Percentiles rank a stretch among this genome's conserved stretches.
phyloP scores from a whole-genome alignment of 2,113 vertebrate genomes.

The Lampris incognitus region DNA sequence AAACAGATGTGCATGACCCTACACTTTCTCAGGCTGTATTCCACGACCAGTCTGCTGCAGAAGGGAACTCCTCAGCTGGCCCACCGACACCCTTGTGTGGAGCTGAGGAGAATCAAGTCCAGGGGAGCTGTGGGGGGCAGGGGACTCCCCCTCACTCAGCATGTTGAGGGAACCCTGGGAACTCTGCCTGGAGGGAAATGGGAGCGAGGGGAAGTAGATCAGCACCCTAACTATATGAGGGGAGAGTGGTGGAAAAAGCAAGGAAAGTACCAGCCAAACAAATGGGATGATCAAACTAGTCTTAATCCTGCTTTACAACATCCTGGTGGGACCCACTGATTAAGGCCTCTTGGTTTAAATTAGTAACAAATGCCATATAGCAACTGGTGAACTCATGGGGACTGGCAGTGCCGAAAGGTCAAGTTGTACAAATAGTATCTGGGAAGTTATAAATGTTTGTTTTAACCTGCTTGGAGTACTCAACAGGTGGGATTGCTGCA shows the following conservation, averaged over 20 bases:
- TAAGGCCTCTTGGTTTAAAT: conserved; percentile 46
- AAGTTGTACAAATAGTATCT: background rate
- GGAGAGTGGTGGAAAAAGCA: background rate
- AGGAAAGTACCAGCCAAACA: conserved; percentile 4
- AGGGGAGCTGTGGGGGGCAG: background rate
- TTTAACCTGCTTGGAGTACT: too few relatives aligned
- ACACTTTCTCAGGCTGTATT: conserved; percentile 71
- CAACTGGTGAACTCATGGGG: conserved; percentile 36
- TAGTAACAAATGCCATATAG: conserved; percentile 38
- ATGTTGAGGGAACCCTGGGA: conserved; percentile 60
- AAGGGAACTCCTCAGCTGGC: conserved; percentile 76
- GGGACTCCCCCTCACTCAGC: conserved; percentile 49
- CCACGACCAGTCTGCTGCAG: conserved; percentile 75
- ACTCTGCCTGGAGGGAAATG: conserved; percentile 74
- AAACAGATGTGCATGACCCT: conserved; percentile 68
- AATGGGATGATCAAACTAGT: conserved; percentile 23
- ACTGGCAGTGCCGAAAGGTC: conserved; percentile 15
- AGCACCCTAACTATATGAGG: conserved; percentile 14
- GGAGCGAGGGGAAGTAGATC: conserved; percentile 42
- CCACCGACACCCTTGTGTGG: conserved; percentile 82
- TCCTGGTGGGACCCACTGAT: conserved; percentile 48
- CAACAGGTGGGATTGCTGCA: too few relatives aligned
- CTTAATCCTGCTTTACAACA: conserved; percentile 11
- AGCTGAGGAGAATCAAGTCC: conserved; percentile 65
- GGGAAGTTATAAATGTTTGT: too few relatives aligned